Conservation (phyloP, 2,888 invertebrate genomes). For the Scaptomyza flava region DNA sequence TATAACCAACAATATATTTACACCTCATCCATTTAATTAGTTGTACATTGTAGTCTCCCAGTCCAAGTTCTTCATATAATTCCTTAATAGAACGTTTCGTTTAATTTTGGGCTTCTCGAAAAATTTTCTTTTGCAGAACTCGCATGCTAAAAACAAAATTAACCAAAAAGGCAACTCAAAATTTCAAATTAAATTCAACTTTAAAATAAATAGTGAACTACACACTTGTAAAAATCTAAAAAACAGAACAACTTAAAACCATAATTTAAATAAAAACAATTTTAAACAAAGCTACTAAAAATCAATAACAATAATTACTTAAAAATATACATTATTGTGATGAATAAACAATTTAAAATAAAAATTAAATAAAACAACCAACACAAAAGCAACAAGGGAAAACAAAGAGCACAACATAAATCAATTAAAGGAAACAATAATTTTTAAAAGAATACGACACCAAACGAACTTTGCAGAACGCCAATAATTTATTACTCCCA, state of each 20-base stretch:
- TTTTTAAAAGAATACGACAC: constrained; percentile 46
- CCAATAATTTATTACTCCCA: constrained; percentile 31
- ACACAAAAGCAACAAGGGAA: constrained; percentile 43
- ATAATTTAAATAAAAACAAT: constrained; percentile 33
- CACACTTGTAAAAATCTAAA: constrained; percentile 52
- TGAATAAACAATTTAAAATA: constrained; percentile 54
- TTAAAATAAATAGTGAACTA: constrained; percentile 61
- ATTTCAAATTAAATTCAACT: constrained; percentile 61
- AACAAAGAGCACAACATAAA: constrained; percentile 48
- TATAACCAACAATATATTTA: background rate
- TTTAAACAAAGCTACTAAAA: constrained; percentile 43
- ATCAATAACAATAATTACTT: constrained; percentile 29
- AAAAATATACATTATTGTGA: constrained; percentile 60
- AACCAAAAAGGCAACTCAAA: constrained; percentile 59
- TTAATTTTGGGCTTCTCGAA: constrained; percentile 76
- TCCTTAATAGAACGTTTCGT: constrained; percentile 64
- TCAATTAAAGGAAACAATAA: constrained; percentile 79
- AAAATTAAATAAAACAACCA: constrained; percentile 24
- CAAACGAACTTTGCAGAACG: constrained; percentile 36
- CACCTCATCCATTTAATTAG: constrained; percentile 20
- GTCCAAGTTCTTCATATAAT: background rate
- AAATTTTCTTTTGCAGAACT: constrained; percentile 78
- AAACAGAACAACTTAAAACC: constrained; percentile 41
- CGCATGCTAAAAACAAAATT: constrained; percentile 69
- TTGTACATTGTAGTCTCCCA: constrained; percentile 5